Evolutionary conservation across 1,140 invertebrate genomes (phyloP).

Genomic region (Cydia splendana): DNA sequence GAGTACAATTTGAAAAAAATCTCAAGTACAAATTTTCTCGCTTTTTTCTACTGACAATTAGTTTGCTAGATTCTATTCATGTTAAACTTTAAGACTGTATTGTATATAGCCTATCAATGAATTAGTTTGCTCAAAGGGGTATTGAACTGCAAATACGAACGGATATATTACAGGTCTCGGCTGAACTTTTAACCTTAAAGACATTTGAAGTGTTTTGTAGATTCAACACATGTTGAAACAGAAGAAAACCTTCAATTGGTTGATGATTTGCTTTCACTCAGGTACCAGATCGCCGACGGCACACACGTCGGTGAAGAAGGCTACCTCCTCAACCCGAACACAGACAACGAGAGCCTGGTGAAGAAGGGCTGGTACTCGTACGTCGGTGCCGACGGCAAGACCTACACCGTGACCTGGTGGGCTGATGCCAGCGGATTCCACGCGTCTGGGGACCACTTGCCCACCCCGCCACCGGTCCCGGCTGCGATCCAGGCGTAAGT

Average conservation of each 20-base stretch:
- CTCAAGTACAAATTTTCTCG: no score
- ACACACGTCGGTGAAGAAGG: constrained; percentile 75
- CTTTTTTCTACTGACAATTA: no score
- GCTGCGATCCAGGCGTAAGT: constrained; percentile 77
- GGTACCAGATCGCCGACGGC: constrained; percentile 71
- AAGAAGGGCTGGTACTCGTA: constrained; percentile 84
- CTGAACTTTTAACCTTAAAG: background rate
- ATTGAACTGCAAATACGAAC: no score
- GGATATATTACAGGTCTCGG: background rate
- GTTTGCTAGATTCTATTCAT: no score
- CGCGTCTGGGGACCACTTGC: constrained; percentile 87
- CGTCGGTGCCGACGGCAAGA: constrained; percentile 81
- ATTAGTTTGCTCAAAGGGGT: no score
- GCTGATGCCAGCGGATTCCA: constrained; percentile 82
- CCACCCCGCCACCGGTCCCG: constrained; percentile 83
- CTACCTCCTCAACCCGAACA: constrained; percentile 74
- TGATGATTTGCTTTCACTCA: constrained; percentile 38
- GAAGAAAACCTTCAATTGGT: background rate
- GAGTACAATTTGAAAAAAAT: no score
- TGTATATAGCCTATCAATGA: no score
- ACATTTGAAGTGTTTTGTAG: background rate
- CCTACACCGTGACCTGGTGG: constrained; percentile 86
- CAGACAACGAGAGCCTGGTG: constrained; percentile 80
- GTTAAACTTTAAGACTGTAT: no score
- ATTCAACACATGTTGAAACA: no score